Base-by-base conservation (phyloP, 2,888 invertebrate genomes). In the Andrena marginata region DNA sequence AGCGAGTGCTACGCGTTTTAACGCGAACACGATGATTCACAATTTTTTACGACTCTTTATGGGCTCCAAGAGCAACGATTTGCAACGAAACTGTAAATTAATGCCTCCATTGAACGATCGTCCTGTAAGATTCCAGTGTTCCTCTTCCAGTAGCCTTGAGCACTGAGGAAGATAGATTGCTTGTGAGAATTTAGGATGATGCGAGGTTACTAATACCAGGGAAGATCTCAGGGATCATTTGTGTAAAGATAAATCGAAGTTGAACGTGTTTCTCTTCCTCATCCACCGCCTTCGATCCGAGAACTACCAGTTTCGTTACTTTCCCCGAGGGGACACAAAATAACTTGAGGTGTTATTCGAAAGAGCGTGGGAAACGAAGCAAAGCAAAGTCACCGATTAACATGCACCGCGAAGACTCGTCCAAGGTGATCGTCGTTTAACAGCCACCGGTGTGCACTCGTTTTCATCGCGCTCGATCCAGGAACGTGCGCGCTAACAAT, bases 381-480 rank as follows among this genome's bases (percentile, higher is more conserved):
- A 8, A n/a, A n/a, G 70, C 26, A 60, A 62, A 71, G 56, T 72
- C 49, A 23, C 20, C 13, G 51, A 80, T 78, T 23, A 49, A 48
- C 35, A 78, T 80, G 51, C 51, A 49, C 48, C 13, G 16, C 42
- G 62, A 72, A 62, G 48, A 23, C 35, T 71, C 49, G 79, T 77
- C 33, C 78, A 80, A 77, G 80, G 80, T 33, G 60, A 67, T 77
- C 62, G 26, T 31, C 7, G 26, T 56, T 1, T 13, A 26, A 42
- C 35, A 23, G 63, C 51, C 35, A 73, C 16, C 42, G 7, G 64
- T 54, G 31, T 31, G 72, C 63, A n/a, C 64, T 69, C 23, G 33
- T 70, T 83, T 83, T 70, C 77, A 82, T 77, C 51, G 64, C 10
- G 29, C 33, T n/a, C 31, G 80, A 62, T 70, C 65, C 8, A n/a